Percentiles rank a stretch among this genome's conserved stretches.
phyloP scores from a whole-genome alignment of 1,140 invertebrate genomes.

The Brachionus asplanchnoidis region DNA sequence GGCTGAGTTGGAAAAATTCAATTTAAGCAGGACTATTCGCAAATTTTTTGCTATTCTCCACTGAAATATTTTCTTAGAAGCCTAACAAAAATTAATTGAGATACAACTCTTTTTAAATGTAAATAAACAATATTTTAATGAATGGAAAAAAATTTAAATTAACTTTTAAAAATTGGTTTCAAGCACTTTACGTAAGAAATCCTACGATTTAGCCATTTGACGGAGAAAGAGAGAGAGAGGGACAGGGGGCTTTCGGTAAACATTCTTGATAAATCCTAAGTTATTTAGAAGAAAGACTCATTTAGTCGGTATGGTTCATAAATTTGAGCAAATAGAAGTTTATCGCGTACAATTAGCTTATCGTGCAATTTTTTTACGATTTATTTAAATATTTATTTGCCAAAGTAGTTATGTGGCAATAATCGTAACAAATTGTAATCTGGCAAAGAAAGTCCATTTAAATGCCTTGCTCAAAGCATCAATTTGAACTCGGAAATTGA shows the following conservation, averaged over 20 bases:
- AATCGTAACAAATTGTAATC: constrained; percentile 13
- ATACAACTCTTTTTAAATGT: not conserved
- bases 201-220: not conserved
- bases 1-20: not conserved
- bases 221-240: not conserved
- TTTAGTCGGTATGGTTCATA: not conserved
- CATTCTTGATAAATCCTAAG: not conserved
- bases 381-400: constrained; percentile 2
- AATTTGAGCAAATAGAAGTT: not conserved
- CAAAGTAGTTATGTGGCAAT: constrained; percentile 1
- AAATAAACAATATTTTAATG: constrained; percentile 6
- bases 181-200: not conserved
- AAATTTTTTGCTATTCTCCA: not conserved
- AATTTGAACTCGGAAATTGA: not conserved
- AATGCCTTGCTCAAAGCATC: not conserved
- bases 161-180: not conserved
- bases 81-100: not conserved
- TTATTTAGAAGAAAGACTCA: not conserved
- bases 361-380: constrained; percentile 4
- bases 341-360: constrained; percentile 14
- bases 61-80: constrained; percentile 2
- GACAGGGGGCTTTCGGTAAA: not conserved
- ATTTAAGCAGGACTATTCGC: not conserved
- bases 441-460: not conserved
- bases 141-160: not conserved